Evolutionary conservation across 1,140 invertebrate species (phyloP).

Genomic region (Zaprionus tsacasi): DNA sequence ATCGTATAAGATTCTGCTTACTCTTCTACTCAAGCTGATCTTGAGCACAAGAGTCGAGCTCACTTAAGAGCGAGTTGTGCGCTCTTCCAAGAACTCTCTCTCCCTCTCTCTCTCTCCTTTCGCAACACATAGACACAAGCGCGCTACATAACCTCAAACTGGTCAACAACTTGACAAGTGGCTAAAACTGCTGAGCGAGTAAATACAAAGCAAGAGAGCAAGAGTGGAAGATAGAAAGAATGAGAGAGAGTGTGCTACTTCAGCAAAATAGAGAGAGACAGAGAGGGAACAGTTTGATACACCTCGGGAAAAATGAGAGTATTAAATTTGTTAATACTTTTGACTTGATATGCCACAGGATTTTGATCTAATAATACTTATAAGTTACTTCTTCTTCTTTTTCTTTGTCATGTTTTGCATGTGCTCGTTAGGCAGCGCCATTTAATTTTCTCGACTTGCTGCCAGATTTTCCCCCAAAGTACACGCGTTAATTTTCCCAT

Average conservation of each 20-base stretch:
- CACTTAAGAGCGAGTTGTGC: background rate
- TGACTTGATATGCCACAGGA: background rate
- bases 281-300: background rate
- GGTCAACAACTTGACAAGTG: constrained; percentile 22
- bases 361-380: background rate
- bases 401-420: constrained; percentile 4
- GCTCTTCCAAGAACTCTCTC: constrained; percentile 1
- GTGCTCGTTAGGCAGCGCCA: background rate
- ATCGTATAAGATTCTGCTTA: constrained; percentile 18
- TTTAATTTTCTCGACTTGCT: constrained; percentile 15
- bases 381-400: background rate
- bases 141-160: constrained; percentile 64
- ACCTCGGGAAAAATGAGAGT: background rate
- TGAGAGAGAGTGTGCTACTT: background rate
- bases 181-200: background rate
- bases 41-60: background rate
- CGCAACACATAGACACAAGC: background rate
- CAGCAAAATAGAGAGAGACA: background rate
- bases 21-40: constrained; percentile 8
- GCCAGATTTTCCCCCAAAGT: background rate
- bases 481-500: constrained; percentile 18
- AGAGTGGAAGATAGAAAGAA: constrained; percentile 8
- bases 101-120: constrained; percentile 7
- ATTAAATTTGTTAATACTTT: too few species aligned
- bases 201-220: background rate